Percentiles rank a stretch among this genome's conserved stretches.
Conservation (phyloP, 2,888 invertebrate species). For the Lochmaea crataegi region DNA sequence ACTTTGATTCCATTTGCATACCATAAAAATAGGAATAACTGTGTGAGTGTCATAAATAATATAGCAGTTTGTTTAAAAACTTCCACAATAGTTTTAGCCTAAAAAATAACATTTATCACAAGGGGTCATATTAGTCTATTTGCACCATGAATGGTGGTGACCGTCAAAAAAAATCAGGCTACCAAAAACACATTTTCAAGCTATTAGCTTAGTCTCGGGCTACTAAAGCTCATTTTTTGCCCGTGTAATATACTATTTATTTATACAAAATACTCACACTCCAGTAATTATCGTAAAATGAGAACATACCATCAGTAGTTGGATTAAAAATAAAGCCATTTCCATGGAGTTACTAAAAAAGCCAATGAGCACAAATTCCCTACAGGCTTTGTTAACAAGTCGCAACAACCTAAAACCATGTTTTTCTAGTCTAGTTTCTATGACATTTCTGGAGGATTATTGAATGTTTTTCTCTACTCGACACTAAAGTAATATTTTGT, state of each 20-base stretch:
- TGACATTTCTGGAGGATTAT: not conserved
- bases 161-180: too few species aligned
- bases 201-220: too few species aligned
- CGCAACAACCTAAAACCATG: slow-evolving; percentile 35
- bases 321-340: slow-evolving; percentile 36
- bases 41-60: slow-evolving; percentile 24
- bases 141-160: too few species aligned
- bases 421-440: not conserved
- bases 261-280: too few species aligned
- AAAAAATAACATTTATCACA: slow-evolving; percentile 12
- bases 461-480: not conserved
- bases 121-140: too few species aligned
- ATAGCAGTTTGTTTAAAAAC: slow-evolving; percentile 20
- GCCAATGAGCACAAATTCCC: slow-evolving; percentile 36
- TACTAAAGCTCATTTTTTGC: too few species aligned
- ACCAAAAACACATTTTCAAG: too few species aligned
- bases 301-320: slow-evolving; percentile 33
- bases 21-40: slow-evolving; percentile 39
- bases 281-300: too few species aligned
- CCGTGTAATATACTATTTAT: too few species aligned
- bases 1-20: slow-evolving; percentile 38
- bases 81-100: slow-evolving; percentile 30
- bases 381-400: slow-evolving; percentile 35
- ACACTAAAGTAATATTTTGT: too few species aligned
- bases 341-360: slow-evolving; percentile 41